Evolutionary conservation across 1,140 invertebrate species (phyloP).

Genomic region (Melipona quadrifasciata): DNA sequence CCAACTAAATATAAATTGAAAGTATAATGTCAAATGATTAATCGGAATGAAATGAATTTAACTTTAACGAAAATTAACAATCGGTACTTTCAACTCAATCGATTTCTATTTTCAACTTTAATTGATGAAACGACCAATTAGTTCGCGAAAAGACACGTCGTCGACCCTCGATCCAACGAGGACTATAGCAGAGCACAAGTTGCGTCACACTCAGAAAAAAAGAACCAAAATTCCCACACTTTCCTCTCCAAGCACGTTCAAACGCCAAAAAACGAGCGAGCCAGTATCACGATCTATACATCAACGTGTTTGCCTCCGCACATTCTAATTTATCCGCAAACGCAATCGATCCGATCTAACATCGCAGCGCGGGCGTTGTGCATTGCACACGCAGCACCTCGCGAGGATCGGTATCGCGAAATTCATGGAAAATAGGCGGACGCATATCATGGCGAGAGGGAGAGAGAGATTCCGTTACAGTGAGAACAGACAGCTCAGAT

Average conservation of each 20-base stretch:
- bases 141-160: no score
- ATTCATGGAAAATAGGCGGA: slow-evolving; percentile 58
- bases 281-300: not conserved
- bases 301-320: not conserved
- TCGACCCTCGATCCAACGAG: no score
- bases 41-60: no score
- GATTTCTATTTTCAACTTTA: no score
- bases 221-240: not conserved
- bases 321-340: not conserved
- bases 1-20: no score
- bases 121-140: no score
- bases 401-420: slow-evolving; percentile 37
- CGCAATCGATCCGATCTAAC: slow-evolving; percentile 22
- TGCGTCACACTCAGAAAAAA: not conserved
- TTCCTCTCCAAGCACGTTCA: not conserved
- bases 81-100: no score
- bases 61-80: no score
- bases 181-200: no score
- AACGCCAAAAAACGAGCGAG: not conserved
- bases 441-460: not conserved
- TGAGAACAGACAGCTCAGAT: slow-evolving; percentile 24
- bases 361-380: slow-evolving; percentile 16
- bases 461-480: slow-evolving; percentile 32
- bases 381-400: slow-evolving; percentile 12
- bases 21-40: no score